A percentile compares a stretch with the other conserved stretches of the same genome.
These are phyloP conservation scores for Tetranychus urticae DNA, from an alignment of 1,140 invertebrate species.

Conservation along the genomic window DNA sequence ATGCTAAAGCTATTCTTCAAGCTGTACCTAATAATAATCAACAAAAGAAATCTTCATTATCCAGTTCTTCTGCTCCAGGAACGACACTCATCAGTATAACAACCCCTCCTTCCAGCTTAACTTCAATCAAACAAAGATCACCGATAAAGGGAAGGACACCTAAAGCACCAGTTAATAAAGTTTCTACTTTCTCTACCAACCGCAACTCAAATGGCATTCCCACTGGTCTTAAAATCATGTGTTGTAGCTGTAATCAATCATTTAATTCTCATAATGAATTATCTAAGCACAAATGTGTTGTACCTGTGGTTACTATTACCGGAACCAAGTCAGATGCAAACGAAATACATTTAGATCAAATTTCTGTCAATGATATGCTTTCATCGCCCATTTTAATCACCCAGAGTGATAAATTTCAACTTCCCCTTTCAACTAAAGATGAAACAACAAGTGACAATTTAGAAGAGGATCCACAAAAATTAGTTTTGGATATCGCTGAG, in stretches of 20 bases:
- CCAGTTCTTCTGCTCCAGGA: not conserved
- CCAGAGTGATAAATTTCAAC: not conserved
- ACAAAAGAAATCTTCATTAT: not conserved
- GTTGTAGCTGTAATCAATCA: not conserved
- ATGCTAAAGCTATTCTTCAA: slow-evolving; percentile 1
- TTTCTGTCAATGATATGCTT: not conserved
- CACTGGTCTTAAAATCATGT: not conserved
- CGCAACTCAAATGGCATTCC: not conserved
- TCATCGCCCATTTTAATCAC: not conserved
- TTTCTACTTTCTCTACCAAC: not conserved
- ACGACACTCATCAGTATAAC: not conserved
- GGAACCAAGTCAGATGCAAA: not conserved
- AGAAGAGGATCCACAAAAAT: not conserved
- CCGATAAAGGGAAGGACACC: not conserved
- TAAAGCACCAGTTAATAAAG: not conserved
- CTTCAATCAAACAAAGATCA: not conserved
- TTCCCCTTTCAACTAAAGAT: not conserved
- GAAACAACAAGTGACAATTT: not conserved
- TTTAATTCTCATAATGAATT: not conserved
- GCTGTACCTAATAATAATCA: not conserved
- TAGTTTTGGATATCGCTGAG: not conserved
- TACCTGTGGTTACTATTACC: not conserved
- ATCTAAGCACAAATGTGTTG: not conserved
- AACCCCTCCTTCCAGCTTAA: not conserved
- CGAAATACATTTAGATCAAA: not conserved